phyloP scores from a whole-genome alignment of 2,888 invertebrate genomes.

The Lepidocyrtoides sp. region DNA sequence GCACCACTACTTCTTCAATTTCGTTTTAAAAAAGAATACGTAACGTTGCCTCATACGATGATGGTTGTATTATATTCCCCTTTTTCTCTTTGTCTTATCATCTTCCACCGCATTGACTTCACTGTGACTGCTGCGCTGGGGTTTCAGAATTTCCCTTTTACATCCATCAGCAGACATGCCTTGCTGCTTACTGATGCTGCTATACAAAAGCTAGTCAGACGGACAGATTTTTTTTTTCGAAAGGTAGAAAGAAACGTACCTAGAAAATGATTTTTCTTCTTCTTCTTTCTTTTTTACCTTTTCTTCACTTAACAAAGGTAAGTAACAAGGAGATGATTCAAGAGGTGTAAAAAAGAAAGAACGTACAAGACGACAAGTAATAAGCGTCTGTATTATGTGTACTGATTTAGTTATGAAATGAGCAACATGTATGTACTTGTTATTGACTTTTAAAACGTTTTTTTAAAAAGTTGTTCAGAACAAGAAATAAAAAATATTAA shows the following conservation, averaged over 20 bases:
- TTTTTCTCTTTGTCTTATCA: conserved; percentile 54
- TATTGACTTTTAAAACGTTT: conserved; percentile 19
- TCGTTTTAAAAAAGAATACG: not conserved
- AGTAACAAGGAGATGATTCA: not conserved
- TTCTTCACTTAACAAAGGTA: not conserved
- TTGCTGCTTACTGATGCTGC: not conserved
- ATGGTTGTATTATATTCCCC: not conserved
- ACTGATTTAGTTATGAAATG: not conserved
- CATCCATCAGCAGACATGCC: not conserved
- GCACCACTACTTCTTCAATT: not conserved
- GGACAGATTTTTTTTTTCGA: not conserved
- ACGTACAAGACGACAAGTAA: not conserved
- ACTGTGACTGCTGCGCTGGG: conserved; percentile 7
- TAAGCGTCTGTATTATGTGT: too few relatives aligned
- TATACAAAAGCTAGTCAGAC: too few relatives aligned
- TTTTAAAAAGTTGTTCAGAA: not conserved
- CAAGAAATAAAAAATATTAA: not conserved
- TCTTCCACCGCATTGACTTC: conserved; percentile 57
- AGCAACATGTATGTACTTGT: not conserved
- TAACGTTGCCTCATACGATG: too few relatives aligned
- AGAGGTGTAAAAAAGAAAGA: not conserved
- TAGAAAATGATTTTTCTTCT: not conserved
- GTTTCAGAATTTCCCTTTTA: conserved; percentile 31
- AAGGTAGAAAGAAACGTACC: not conserved
- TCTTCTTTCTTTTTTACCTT: not conserved